A percentile compares a stretch with the other conserved stretches of the same genome.
Evolutionary conservation across 2,888 invertebrate genomes (phyloP).

Genomic region (Chrysina gloriosa): DNA sequence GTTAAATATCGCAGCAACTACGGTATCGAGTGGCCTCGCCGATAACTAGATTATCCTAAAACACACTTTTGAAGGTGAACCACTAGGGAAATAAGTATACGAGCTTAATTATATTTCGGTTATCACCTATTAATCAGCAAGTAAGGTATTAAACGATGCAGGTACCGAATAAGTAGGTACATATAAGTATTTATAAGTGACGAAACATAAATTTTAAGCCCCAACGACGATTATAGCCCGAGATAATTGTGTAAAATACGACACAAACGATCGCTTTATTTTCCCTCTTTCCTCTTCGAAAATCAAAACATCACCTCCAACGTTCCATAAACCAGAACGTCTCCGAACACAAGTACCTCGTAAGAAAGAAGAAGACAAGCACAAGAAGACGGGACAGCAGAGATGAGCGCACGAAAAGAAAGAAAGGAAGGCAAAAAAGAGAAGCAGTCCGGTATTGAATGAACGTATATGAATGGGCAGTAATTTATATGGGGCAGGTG

Average conservation of each 20-base stretch:
- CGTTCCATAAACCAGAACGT: neutral
- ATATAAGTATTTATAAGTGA: too few relatives aligned
- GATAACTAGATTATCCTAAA: slow-evolving; percentile 14
- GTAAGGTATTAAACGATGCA: neutral
- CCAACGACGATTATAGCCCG: too few relatives aligned
- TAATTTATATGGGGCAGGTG: slow-evolving; percentile 52
- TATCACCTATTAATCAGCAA: slow-evolving; percentile 5
- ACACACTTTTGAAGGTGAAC: slow-evolving; percentile 7
- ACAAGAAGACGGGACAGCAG: slow-evolving; percentile 4
- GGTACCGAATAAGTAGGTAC: too few relatives aligned
- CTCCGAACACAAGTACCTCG: too few relatives aligned
- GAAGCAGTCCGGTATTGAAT: slow-evolving; percentile 46
- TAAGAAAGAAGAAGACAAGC: too few relatives aligned
- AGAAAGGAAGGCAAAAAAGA: too few relatives aligned
- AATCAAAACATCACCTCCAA: neutral
- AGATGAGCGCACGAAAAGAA: slow-evolving; percentile 21
- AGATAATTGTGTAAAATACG: too few relatives aligned
- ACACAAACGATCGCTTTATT: neutral
- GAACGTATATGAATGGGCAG: slow-evolving; percentile 51
- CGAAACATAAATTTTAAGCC: too few relatives aligned
- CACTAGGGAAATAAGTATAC: neutral
- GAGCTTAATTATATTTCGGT: neutral
- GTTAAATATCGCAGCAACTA: too few relatives aligned
- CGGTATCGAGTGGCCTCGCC: neutral
- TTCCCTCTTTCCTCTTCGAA: neutral